Evolutionary conservation across 1,140 invertebrate genomes (phyloP).

Genomic region (Polypedilum pembai): DNA sequence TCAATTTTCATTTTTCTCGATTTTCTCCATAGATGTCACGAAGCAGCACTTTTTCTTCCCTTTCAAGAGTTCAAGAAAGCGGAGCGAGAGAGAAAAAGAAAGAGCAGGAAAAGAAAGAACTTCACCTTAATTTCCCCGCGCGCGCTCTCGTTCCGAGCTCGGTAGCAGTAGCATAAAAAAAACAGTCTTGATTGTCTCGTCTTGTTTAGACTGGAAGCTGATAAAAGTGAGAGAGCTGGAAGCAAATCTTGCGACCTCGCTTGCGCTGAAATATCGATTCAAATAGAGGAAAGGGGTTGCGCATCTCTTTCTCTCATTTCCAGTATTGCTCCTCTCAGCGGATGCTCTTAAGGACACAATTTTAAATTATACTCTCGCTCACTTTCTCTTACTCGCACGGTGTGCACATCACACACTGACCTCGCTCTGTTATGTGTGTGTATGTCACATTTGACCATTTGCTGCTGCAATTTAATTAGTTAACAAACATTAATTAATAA

Average conservation of each 20-base stretch:
- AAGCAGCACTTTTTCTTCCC: background rate
- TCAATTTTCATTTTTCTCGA: background rate
- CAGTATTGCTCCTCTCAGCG: no score
- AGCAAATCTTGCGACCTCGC: background rate
- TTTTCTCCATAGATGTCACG: slow-evolving; percentile 26
- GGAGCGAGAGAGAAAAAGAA: background rate
- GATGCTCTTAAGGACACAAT: no score
- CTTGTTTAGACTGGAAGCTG: background rate
- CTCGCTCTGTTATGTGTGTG: no score
- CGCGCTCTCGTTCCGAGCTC: background rate
- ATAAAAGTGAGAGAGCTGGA: background rate
- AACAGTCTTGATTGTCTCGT: background rate
- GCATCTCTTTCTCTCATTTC: background rate
- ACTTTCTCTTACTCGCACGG: no score
- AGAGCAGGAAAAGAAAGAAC: slow-evolving; percentile 6
- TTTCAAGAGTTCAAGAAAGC: no score
- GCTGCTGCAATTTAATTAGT: no score
- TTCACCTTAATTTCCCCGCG: slow-evolving; percentile 23
- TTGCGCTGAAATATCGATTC: slow-evolving; percentile 24
- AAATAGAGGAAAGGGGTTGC: slow-evolving; percentile 19
- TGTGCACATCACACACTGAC: no score
- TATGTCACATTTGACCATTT: no score
- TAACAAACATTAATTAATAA: no score
- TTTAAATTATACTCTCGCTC: no score
- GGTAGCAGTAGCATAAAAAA: background rate